A percentile compares a stretch with the other conserved stretches of the same genome.
Conservation (phyloP, 1,140 invertebrate genomes). For the Calycopis cecrops region DNA sequence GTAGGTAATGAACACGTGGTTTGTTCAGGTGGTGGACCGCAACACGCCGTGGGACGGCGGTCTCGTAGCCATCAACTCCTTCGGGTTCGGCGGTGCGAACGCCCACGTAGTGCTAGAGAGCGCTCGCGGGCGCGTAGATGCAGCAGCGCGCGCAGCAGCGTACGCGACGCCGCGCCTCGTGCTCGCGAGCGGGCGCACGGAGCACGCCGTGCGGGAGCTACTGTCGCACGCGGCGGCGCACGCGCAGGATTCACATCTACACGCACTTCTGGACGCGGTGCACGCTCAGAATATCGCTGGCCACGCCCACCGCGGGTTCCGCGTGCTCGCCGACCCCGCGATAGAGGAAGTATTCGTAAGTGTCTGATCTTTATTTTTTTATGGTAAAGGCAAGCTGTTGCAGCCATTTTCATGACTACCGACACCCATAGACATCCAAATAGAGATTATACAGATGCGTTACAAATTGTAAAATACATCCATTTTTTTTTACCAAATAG, state of each 20-base stretch:
- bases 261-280: slow-evolving; percentile 85
- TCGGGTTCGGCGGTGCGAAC: slow-evolving; percentile 98
- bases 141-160: slow-evolving; percentile 39
- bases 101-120: slow-evolving; percentile 91
- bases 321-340: slow-evolving; percentile 78
- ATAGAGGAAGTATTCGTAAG: slow-evolving; percentile 65
- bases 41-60: slow-evolving; percentile 85
- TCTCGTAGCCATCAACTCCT: slow-evolving; percentile 93
- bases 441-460: too few relatives aligned
- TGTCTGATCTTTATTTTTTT: too few relatives aligned
- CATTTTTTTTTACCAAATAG: too few relatives aligned
- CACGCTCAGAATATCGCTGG: slow-evolving; percentile 81
- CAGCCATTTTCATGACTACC: too few relatives aligned
- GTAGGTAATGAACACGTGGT: background rate
- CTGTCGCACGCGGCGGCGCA: slow-evolving; percentile 78
- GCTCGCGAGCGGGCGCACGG: slow-evolving; percentile 88
- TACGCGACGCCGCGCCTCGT: slow-evolving; percentile 81
- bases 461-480: too few relatives aligned
- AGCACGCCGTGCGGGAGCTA: slow-evolving; percentile 84
- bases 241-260: slow-evolving; percentile 83
- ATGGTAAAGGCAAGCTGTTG: background rate
- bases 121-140: slow-evolving; percentile 65
- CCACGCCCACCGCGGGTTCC: slow-evolving; percentile 87
- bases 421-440: too few relatives aligned
- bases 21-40: slow-evolving; percentile 80